phyloP scores from a whole-genome alignment of 2,888 invertebrate species.

The Pinctada fucata region DNA sequence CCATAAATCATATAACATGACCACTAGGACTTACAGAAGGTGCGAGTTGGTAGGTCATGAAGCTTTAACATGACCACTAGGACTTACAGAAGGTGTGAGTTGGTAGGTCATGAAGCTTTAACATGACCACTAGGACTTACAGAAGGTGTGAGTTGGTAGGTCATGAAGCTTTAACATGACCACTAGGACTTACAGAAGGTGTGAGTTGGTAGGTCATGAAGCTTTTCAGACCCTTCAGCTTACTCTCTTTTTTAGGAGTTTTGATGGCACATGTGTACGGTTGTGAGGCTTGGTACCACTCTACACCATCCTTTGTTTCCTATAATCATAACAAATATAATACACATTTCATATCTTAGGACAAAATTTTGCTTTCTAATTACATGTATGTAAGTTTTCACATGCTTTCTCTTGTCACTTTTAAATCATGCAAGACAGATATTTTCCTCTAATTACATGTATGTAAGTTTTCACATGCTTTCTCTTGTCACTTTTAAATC shows the following conservation, averaged over 20 bases:
- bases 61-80: constrained; percentile 86
- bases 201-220: constrained; percentile 98
- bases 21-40: constrained; percentile 83
- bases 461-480: no score
- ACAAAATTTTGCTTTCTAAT: not conserved
- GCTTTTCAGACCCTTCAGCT: constrained; percentile 97
- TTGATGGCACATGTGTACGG: constrained; percentile 91
- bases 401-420: no score
- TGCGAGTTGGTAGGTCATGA: constrained; percentile 96
- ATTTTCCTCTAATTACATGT: not conserved
- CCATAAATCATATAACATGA: no score
- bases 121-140: constrained; percentile 78
- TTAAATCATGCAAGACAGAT: no score
- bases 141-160: constrained; percentile 96
- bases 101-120: constrained; percentile 98
- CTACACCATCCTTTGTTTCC: constrained; percentile 84
- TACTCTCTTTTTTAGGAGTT: constrained; percentile 97
- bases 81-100: constrained; percentile 89
- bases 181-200: constrained; percentile 83
- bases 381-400: no score
- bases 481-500: no score
- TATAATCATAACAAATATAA: constrained; percentile 49
- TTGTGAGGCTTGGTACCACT: constrained; percentile 85
- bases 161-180: constrained; percentile 86
- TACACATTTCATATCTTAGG: not conserved